These are phyloP conservation scores for Aepyceros melampus DNA, from an alignment of 2,113 vertebrate species.

Conservation along the genomic window DNA sequence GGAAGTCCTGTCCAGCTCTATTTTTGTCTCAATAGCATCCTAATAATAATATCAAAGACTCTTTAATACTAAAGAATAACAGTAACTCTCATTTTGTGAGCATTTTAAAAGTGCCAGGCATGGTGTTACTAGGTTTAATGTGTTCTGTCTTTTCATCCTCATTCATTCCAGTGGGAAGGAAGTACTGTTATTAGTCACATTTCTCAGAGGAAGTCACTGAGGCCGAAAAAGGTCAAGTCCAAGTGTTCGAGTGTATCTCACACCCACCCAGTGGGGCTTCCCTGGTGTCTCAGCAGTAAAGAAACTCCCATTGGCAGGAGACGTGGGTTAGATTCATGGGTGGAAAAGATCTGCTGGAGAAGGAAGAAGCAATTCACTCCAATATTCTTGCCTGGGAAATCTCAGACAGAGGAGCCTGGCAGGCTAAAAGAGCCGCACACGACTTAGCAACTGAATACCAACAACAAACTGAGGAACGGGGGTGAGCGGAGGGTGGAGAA, in stretches of 20 bases:
- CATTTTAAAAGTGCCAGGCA: neutral
- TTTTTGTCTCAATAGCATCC: neutral
- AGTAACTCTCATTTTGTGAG: neutral
- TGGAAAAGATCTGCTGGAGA: neutral
- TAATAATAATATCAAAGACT: neutral
- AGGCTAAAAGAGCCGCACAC: neutral
- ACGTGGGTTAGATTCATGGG: neutral
- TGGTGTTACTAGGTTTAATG: neutral
- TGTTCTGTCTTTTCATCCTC: neutral
- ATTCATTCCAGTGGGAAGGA: neutral
- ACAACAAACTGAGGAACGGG: neutral
- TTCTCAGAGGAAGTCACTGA: neutral
- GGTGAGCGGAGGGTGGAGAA: neutral
- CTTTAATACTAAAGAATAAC: neutral
- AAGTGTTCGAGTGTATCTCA: neutral
- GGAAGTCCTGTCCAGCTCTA: neutral
- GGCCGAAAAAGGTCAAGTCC: neutral
- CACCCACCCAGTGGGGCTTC: neutral
- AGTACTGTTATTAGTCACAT: neutral
- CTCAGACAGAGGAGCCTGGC: neutral
- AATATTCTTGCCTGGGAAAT: neutral
- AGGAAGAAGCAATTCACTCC: neutral
- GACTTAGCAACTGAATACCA: neutral
- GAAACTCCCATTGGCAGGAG: neutral
- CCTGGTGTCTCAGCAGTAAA: neutral